These are phyloP conservation scores for Enteromius radiatus DNA, from an alignment of 2,797 vertebrate species.

Conservation along the genomic window DNA sequence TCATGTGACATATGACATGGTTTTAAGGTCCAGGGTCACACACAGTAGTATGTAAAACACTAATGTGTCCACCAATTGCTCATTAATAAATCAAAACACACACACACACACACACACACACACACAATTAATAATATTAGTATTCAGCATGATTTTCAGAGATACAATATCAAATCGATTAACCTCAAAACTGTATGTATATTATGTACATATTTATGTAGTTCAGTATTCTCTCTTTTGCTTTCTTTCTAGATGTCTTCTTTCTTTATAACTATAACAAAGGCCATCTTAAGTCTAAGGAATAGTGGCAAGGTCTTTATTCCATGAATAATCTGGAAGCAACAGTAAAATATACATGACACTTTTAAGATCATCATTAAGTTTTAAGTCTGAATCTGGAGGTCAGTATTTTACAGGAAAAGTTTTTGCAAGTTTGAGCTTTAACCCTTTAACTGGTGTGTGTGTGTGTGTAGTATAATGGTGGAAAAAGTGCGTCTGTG, in stretches of 20 bases:
- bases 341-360: constrained; percentile 4
- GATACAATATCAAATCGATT: neutral
- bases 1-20: neutral
- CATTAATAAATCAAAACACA: too few species aligned
- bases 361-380: constrained; percentile 1
- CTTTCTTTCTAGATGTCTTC: neutral
- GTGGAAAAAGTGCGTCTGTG: neutral
- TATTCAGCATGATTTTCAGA: neutral
- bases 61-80: neutral
- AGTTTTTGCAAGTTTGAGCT: neutral
- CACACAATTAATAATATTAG: neutral
- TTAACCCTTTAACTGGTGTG: neutral
- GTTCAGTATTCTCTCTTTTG: neutral
- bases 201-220: neutral
- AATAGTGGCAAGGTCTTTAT: neutral
- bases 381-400: constrained; percentile 9
- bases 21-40: neutral
- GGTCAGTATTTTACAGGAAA: constrained; percentile 12
- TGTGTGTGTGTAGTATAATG: neutral
- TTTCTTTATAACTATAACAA: neutral
- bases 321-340: constrained; percentile 14
- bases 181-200: neutral
- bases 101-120: neutral
- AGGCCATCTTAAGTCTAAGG: neutral
- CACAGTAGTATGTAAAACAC: neutral